phyloP scores from a whole-genome alignment of 2,888 invertebrate genomes.

The Temnothorax unifasciatus region DNA sequence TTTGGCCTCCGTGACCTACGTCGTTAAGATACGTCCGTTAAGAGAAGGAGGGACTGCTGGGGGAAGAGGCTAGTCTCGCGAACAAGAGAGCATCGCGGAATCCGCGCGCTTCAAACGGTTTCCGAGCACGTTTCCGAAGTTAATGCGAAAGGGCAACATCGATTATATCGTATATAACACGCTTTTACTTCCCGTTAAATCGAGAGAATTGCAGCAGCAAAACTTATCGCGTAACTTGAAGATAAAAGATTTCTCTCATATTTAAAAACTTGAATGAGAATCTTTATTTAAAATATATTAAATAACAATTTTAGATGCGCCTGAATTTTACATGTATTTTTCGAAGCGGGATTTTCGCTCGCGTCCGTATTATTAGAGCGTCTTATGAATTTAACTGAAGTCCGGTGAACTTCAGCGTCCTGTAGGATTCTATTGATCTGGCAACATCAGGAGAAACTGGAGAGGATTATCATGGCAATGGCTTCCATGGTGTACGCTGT shows the following conservation, averaged over 20 bases:
- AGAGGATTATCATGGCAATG: slow-evolving; percentile 65
- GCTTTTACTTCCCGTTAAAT: not conserved
- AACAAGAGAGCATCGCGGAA: slow-evolving; percentile 56
- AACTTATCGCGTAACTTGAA: not conserved
- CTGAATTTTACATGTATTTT: not conserved
- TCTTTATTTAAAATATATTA: not conserved
- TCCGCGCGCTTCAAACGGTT: slow-evolving; percentile 46
- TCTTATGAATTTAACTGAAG: not conserved
- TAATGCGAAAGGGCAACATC: slow-evolving; percentile 21
- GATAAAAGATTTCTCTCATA: not conserved
- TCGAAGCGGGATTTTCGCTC: not conserved
- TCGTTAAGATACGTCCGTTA: slow-evolving; percentile 74
- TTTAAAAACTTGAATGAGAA: too few relatives aligned
- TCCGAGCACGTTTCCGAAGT: slow-evolving; percentile 39
- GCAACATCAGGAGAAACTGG: slow-evolving; percentile 38
- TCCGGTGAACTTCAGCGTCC: not conserved
- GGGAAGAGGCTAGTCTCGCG: slow-evolving; percentile 29
- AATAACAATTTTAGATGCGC: not conserved
- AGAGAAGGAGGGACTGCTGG: slow-evolving; percentile 25
- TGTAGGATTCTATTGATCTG: slow-evolving; percentile 35
- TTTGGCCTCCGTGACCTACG: slow-evolving; percentile 75
- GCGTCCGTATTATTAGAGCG: not conserved
- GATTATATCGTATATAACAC: slow-evolving; percentile 18
- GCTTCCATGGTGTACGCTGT: slow-evolving; percentile 61
- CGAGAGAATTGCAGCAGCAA: not conserved